Conservation (phyloP, 2,113 vertebrate genomes). For the Hippocampus mohnikei region DNA sequence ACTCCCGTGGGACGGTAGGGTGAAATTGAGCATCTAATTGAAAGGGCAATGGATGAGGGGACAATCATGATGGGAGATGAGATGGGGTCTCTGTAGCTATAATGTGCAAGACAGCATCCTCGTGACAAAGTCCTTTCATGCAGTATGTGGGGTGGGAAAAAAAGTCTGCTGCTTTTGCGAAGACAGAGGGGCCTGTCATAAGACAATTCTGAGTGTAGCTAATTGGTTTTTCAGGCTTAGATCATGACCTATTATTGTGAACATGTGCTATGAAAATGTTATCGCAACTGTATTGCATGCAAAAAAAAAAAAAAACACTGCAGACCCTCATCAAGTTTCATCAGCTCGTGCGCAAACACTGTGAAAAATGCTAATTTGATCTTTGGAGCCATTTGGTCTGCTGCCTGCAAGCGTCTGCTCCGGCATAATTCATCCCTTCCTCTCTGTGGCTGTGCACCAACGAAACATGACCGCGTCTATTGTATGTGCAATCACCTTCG, state of each 20-base stretch:
- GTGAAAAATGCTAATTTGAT: conserved; percentile 51
- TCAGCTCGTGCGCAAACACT: conserved; percentile 11
- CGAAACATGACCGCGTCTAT: conserved; percentile 15
- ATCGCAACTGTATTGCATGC: too few relatives aligned
- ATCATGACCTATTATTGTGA: neutral
- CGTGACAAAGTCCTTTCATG: conserved; percentile 56
- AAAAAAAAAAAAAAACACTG: neutral
- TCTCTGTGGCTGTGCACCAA: conserved; percentile 19
- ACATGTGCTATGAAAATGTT: neutral
- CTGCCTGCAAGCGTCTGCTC: neutral
- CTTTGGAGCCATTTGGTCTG: conserved; percentile 13
- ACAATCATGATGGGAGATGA: conserved; percentile 76
- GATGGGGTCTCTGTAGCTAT: conserved; percentile 50
- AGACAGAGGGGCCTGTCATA: conserved; percentile 22
- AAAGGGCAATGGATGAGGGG: conserved; percentile 70
- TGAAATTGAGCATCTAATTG: conserved; percentile 80
- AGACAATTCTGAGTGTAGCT: neutral
- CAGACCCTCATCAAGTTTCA: conserved; percentile 10
- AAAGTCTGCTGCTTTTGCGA: conserved; percentile 22
- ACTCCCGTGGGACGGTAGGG: conserved; percentile 62
- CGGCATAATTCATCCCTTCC: neutral
- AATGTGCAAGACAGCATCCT: conserved; percentile 36
- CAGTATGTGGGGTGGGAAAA: conserved; percentile 22
- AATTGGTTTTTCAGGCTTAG: neutral
- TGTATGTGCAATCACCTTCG: conserved; percentile 48